These are phyloP conservation scores for Cherax destructor DNA, from an alignment of 1,140 invertebrate genomes.

Conservation along the genomic window DNA sequence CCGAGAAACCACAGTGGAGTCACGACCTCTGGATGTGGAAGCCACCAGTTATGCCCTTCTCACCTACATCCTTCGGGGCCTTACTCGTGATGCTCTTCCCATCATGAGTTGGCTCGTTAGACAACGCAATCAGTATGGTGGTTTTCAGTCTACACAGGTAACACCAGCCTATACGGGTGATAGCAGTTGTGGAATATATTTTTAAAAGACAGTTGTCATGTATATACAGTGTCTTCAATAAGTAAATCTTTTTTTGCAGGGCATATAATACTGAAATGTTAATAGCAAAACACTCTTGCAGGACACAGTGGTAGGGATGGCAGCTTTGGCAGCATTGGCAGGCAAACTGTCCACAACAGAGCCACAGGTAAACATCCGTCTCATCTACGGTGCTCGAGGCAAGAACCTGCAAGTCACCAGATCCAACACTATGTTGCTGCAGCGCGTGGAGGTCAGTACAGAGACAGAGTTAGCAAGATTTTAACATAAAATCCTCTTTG, in stretches of 20 bases:
- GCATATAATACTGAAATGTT: too few relatives aligned
- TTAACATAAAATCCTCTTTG: neutral
- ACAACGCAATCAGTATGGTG: slow-evolving; percentile 87
- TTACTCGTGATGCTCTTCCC: slow-evolving; percentile 83
- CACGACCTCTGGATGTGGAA: slow-evolving; percentile 88
- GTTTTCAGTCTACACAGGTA: slow-evolving; percentile 87
- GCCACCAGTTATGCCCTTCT: slow-evolving; percentile 90
- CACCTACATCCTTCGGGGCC: slow-evolving; percentile 81
- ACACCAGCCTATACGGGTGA: too few relatives aligned
- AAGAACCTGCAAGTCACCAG: slow-evolving; percentile 80
- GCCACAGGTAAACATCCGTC: slow-evolving; percentile 78
- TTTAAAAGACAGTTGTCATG: too few relatives aligned
- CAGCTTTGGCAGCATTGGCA: slow-evolving; percentile 84
- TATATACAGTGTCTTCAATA: too few relatives aligned
- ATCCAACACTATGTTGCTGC: slow-evolving; percentile 85
- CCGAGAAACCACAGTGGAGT: slow-evolving; percentile 82
- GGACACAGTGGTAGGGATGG: slow-evolving; percentile 85
- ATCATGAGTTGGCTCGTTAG: slow-evolving; percentile 90
- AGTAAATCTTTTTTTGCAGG: too few relatives aligned
- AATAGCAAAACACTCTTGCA: slow-evolving; percentile 73
- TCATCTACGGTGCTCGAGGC: slow-evolving; percentile 78
- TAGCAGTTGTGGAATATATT: too few relatives aligned
- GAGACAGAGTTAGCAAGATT: neutral
- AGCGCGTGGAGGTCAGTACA: slow-evolving; percentile 80
- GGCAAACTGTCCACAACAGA: slow-evolving; percentile 79